Evolutionary conservation across 2,888 invertebrate genomes (phyloP), one percentile per base, ranked within the genome.

Genomic region (Platycheirus albimanus): DNA sequence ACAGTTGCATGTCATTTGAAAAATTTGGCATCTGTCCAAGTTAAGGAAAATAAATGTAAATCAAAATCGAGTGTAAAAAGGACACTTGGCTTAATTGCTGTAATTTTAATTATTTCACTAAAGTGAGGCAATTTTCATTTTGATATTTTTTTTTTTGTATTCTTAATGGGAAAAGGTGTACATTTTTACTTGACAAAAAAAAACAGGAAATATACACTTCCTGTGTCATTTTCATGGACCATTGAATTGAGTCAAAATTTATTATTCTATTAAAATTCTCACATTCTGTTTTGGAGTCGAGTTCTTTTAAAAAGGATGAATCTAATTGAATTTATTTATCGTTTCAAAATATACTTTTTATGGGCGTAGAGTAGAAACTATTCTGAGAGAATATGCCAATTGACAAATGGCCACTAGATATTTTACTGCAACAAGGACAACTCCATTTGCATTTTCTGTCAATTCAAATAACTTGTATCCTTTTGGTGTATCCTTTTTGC

Each of bases 381-480:
- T n/a, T n/a, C n/a, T n/a, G n/a, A 3, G 19, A 7, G 30, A 15
- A 41, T 41, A 56, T 56, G 24, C 5, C 20, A 56, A 24, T 20
- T 56, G 20, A 41, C 13, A 56, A 38, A 56, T 56, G 15, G 15
- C 20, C 15, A 3, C 33, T 36, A 17, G 20, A 24, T 38, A 5
- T 24, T 56, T 24, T 13, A 38, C 36, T 56, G 4, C n/a, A 38
- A 56, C 20, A 56, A 56, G 56, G 24, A 56, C 13, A 7, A 36
- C 8, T 19, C 10, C 19, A 8, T 49, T 45, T 49, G 13, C 5
- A 6, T 33, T 36, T 54, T 19, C 38, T 19, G 8, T 13, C 10
- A 33, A 38, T 54, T 49, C 49, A 15, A 51, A 38, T 56, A 56
- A 56, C 38, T 56, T 56, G 38, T 38, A 56, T 54, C 20, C 15